These are phyloP conservation scores for Lordiphosa fenestrarum DNA, from an alignment of 2,888 invertebrate genomes.

Conservation along the genomic window DNA sequence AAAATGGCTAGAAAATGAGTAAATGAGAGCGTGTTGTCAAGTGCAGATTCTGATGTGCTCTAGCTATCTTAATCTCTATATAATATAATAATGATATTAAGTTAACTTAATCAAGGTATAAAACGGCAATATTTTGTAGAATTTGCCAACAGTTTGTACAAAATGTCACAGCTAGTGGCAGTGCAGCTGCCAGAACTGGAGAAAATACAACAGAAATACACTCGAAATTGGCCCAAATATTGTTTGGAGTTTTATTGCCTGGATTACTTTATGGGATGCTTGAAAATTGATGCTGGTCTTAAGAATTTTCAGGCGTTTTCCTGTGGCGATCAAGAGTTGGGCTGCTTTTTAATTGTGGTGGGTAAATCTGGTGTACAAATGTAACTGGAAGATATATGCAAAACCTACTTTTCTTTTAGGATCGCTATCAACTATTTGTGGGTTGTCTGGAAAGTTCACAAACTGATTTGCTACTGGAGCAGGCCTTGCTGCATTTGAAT, in stretches of 20 bases:
- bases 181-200: slow-evolving; percentile 30
- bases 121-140: too few species aligned
- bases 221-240: slow-evolving; percentile 55
- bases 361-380: background rate
- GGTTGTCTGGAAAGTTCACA: slow-evolving; percentile 56
- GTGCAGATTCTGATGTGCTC: background rate
- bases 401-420: slow-evolving; percentile 45
- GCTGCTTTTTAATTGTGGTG: slow-evolving; percentile 56
- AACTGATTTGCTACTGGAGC: slow-evolving; percentile 36
- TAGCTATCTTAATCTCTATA: background rate
- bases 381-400: too few species aligned
- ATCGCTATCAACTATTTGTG: slow-evolving; percentile 78
- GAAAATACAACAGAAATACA: slow-evolving; percentile 19
- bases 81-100: too few species aligned
- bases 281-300: slow-evolving; percentile 17
- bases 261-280: slow-evolving; percentile 56
- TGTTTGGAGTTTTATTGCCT: slow-evolving; percentile 66
- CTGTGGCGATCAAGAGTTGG: slow-evolving; percentile 36
- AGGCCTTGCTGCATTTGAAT: slow-evolving; percentile 68
- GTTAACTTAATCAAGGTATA: too few species aligned
- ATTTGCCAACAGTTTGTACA: slow-evolving; percentile 6
- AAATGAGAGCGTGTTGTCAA: background rate
- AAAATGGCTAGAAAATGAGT: slow-evolving; percentile 35
- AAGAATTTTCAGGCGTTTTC: slow-evolving; percentile 34
- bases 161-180: slow-evolving; percentile 20